Conservation (phyloP, 2,797 vertebrate genomes). For the Bradypodion ventrale region DNA sequence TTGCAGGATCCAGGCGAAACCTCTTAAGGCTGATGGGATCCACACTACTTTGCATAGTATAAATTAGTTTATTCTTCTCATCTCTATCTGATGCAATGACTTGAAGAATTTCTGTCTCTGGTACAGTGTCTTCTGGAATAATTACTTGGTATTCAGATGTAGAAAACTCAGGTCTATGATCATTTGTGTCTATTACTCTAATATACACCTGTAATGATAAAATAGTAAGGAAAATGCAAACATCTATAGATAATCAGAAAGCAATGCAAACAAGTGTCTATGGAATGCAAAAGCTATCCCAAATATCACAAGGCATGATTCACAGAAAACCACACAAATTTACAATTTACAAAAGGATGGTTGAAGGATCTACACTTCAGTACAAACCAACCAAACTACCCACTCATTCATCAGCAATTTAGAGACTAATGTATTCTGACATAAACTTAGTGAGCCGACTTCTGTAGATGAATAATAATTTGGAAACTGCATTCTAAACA, state of each 20-base stretch:
- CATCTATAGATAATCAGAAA: not conserved
- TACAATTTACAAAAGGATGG: not conserved
- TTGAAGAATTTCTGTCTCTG: constrained; percentile 89
- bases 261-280: not conserved
- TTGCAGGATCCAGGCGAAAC: constrained; percentile 92
- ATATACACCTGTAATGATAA: constrained; percentile 86
- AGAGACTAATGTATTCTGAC: not conserved
- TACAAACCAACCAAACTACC: no score
- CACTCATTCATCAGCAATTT: no score
- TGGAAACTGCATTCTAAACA: not conserved
- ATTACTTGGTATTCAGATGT: constrained; percentile 85
- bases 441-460: not conserved
- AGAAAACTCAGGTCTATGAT: constrained; percentile 94
- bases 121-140: constrained; percentile 87
- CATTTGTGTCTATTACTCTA: constrained; percentile 97
- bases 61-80: constrained; percentile 97
- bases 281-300: not conserved
- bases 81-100: constrained; percentile 90
- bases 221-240: constrained; percentile 30
- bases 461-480: not conserved
- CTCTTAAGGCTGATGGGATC: constrained; percentile 93
- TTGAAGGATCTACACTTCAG: not conserved
- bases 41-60: constrained; percentile 91
- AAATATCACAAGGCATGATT: not conserved
- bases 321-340: not conserved